Evolutionary conservation across 2,113 vertebrate genomes (phyloP).

Genomic region (Gasterosteus aculeatus): DNA sequence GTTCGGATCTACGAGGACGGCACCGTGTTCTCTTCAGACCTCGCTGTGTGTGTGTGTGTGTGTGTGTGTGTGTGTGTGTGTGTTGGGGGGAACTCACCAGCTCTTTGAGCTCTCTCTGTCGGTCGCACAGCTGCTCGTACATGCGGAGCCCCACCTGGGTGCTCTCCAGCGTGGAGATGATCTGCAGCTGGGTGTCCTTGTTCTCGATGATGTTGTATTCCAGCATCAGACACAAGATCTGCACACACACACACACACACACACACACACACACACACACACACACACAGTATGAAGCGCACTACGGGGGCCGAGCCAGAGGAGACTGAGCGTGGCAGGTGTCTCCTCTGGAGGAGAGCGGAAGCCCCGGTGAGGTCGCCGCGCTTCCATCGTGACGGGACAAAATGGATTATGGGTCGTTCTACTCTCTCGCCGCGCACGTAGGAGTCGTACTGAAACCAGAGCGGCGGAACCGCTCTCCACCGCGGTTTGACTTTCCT

Average conservation of each 20-base stretch:
- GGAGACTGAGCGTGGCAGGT: no score
- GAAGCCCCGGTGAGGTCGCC: no score
- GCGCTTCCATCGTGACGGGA: neutral
- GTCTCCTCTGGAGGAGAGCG: no score
- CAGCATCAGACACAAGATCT: conserved; percentile 99
- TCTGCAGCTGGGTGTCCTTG: conserved; percentile 98
- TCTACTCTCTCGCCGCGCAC: neutral
- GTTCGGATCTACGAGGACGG: neutral
- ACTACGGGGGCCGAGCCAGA: no score
- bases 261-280: conserved; percentile 16
- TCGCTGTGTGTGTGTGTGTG: neutral
- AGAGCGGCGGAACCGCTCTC: neutral
- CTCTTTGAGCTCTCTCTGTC: conserved; percentile 97
- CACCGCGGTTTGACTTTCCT: no score
- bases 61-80: conserved; percentile 14
- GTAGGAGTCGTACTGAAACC: neutral
- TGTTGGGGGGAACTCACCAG: conserved; percentile 84
- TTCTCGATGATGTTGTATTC: conserved; percentile 99
- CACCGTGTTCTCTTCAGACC: neutral
- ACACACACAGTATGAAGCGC: neutral
- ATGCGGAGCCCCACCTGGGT: conserved; percentile 94
- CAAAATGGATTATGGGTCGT: no score
- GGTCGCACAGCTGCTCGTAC: conserved; percentile 98
- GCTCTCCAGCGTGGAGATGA: conserved; percentile 99
- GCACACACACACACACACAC: conserved; percentile 34